phyloP scores from a whole-genome alignment of 2,888 invertebrate species.

The Phania funesta region DNA sequence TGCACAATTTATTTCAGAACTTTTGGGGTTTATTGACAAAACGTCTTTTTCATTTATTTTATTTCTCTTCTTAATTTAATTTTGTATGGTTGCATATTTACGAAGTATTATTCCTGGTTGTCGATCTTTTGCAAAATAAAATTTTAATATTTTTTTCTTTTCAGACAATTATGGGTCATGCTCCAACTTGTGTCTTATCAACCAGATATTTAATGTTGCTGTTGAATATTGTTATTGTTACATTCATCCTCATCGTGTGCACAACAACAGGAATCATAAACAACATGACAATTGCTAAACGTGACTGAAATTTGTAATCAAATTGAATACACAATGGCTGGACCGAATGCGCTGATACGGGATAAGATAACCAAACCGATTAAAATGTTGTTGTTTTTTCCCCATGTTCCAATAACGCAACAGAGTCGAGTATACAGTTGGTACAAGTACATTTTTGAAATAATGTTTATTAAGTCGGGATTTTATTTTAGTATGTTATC shows the following conservation, averaged over 20 bases:
- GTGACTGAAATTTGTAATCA: constrained; percentile 55
- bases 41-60: constrained; percentile 8
- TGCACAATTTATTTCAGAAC: background rate
- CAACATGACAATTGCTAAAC: constrained; percentile 56
- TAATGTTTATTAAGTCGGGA: no score
- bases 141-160: background rate
- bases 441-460: no score
- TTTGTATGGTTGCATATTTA: background rate
- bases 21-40: constrained; percentile 2
- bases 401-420: no score
- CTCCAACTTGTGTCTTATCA: no score
- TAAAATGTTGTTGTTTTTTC: no score
- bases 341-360: background rate
- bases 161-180: constrained; percentile 19
- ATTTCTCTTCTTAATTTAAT: background rate
- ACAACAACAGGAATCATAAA: constrained; percentile 46
- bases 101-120: background rate
- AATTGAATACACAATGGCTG: constrained; percentile 21
- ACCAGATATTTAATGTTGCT: constrained; percentile 19
- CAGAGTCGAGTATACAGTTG: no score
- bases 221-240: constrained; percentile 1
- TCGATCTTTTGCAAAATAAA: background rate
- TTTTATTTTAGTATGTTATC: no score
- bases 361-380: background rate
- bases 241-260: background rate